These are phyloP conservation scores for Lepilemur septentrionalis DNA, from an alignment of 2,797 vertebrate genomes.

Conservation along the genomic window DNA sequence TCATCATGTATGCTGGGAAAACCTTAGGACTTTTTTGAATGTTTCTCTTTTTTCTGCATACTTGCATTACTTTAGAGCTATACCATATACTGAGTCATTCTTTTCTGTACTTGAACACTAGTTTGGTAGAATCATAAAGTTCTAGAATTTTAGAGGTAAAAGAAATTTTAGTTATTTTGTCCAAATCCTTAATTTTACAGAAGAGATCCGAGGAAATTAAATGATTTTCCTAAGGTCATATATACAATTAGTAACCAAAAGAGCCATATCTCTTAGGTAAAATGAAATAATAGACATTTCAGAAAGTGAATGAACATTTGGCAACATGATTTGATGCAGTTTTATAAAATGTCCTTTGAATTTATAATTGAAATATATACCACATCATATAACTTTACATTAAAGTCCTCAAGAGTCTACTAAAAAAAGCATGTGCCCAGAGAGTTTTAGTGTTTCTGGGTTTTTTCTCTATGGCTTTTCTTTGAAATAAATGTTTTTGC, in stretches of 20 bases:
- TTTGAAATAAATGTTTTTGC: neutral
- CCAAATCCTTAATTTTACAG: slow-evolving; percentile 23
- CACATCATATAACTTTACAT: neutral
- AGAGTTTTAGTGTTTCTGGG: neutral
- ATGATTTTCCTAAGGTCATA: slow-evolving; percentile 26
- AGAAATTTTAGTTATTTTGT: slow-evolving; percentile 28
- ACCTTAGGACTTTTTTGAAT: slow-evolving; percentile 1
- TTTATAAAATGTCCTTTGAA: slow-evolving; percentile 37
- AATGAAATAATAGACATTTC: neutral
- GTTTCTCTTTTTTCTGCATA: neutral
- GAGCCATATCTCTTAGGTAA: neutral
- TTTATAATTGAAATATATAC: slow-evolving; percentile 17
- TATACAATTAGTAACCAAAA: neutral
- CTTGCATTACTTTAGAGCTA: neutral
- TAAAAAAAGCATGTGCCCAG: neutral
- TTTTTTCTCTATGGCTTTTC: neutral
- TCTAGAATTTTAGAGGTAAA: neutral
- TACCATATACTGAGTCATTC: neutral
- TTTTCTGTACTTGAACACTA: slow-evolving; percentile 16
- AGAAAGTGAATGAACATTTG: slow-evolving; percentile 4
- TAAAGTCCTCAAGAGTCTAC: neutral
- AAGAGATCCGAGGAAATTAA: neutral
- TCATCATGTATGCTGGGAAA: neutral
- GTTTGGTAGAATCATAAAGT: neutral
- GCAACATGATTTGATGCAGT: slow-evolving; percentile 16